Evolutionary conservation across 92 coral and sea anemone genomes (phyloP), one percentile per base, ranked within the genome.

Genomic region (Heteractis magnifica): DNA sequence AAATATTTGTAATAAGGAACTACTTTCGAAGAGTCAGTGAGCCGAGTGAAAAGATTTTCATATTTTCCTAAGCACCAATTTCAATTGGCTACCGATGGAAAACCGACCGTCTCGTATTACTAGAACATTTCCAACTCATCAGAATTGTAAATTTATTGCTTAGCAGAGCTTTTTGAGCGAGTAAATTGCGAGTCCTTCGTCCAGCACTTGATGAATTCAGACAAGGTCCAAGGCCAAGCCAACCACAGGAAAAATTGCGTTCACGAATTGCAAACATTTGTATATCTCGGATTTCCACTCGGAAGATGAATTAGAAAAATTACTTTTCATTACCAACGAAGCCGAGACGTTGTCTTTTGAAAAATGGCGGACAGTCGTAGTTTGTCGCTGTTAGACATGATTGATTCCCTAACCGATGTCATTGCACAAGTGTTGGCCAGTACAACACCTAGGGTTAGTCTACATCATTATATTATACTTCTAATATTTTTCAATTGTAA

Each of bases 391-490:
- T 88, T 87, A 4, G 76, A 83, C 12, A 72, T 93, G 81, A 82
- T 93, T 10, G 93, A 93, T 82, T 92, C 94, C 56, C 72, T 93
- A 56, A 86, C 90, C 49, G 89, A 91, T 78, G 94, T 83, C 9
- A 93, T 93, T 13, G 85, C 86, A 26, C 95, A 91, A 56, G 91
- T 91, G 4, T 82, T 93, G 10, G 82, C 41, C 49, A 91, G 76
- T 41, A 89, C 94, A 11, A 50, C 83, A 14, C 90, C 97, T 1
- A 72, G 97, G 94, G 97, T 93, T 83, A n/a, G 97, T 93, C 85
- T 11, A n/a, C 58, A 12, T 11, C 56, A 8, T 41, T 11, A 23
- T 52, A 26, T 12, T 19, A 20, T 79, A 5, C 55, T 65, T 7
- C 70, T 68, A 68, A 23, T 21, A 68, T 60, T 78, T 21, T 56